A percentile compares a stretch with the other conserved stretches of the same genome.
Conservation (phyloP, 2,113 vertebrate genomes). For the Sinocyclocheilus grahami region DNA sequence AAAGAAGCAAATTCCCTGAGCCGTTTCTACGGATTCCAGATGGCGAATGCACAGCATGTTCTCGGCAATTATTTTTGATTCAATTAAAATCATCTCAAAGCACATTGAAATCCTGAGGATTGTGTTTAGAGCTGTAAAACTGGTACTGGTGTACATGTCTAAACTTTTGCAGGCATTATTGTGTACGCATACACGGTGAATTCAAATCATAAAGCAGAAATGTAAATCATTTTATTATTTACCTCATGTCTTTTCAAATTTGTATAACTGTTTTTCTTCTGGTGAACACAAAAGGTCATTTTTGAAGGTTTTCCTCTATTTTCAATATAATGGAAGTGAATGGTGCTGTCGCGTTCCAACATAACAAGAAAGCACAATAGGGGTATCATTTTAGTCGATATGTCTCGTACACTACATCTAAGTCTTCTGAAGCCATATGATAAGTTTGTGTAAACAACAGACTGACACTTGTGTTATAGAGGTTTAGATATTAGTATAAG, state of each 20-base stretch:
- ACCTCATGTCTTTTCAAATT: background rate
- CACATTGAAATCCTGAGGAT: background rate
- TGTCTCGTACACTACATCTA: background rate
- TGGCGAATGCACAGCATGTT: slow-evolving; percentile 20
- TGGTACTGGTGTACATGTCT: background rate
- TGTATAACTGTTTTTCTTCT: background rate
- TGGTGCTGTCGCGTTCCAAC: background rate
- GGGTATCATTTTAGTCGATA: background rate
- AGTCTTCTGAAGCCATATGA: background rate
- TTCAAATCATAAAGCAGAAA: background rate
- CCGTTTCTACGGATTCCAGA: slow-evolving; percentile 33
- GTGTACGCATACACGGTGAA: background rate
- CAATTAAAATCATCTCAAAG: slow-evolving; percentile 37
- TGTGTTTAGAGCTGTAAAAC: background rate
- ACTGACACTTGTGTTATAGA: background rate
- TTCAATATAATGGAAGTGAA: background rate
- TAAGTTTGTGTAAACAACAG: background rate
- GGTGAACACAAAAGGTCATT: background rate
- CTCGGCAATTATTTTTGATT: slow-evolving; percentile 48
- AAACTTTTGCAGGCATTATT: background rate
- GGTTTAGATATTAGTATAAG: background rate
- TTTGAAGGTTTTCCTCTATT: background rate
- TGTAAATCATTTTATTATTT: slow-evolving; percentile 1
- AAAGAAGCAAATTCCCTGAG: slow-evolving; percentile 19
- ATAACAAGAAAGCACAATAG: background rate